Conservation (phyloP, 2,888 invertebrate genomes). For the Panzeria rudis region DNA sequence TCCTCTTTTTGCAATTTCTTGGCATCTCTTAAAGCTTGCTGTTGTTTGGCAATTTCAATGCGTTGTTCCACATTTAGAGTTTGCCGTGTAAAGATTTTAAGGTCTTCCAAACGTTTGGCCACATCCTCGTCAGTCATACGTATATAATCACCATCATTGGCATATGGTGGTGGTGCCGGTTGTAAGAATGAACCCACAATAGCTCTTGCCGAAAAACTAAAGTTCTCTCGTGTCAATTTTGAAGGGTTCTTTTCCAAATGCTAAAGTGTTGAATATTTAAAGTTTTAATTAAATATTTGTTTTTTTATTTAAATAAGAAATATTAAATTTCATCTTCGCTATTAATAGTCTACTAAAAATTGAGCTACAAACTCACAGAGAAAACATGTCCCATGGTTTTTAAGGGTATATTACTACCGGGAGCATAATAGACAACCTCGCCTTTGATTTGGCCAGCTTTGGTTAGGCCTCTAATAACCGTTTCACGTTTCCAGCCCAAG, state of each 20-base stretch:
- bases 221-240: conserved; percentile 92
- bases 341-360: conserved; percentile 68
- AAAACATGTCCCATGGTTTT: conserved; percentile 88
- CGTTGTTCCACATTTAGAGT: conserved; percentile 90
- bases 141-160: conserved; percentile 89
- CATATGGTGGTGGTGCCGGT: conserved; percentile 87
- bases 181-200: conserved; percentile 96
- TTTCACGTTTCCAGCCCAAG: conserved; percentile 96
- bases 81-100: conserved; percentile 87
- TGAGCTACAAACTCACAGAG: conserved; percentile 85
- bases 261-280: conserved; percentile 83
- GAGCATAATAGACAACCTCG: conserved; percentile 95
- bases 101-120: conserved; percentile 88
- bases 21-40: conserved; percentile 90
- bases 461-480: conserved; percentile 93
- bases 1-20: conserved; percentile 89
- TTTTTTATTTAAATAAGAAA: not conserved
- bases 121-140: conserved; percentile 93
- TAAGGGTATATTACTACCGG: conserved; percentile 86
- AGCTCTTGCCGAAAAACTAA: conserved; percentile 95
- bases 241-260: conserved; percentile 89
- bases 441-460: conserved; percentile 94
- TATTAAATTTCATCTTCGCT: not conserved
- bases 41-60: conserved; percentile 89
- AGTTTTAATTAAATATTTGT: not conserved